Evolutionary conservation across 1,140 invertebrate genomes (phyloP).

Genomic region (Drosophila neocordata): DNA sequence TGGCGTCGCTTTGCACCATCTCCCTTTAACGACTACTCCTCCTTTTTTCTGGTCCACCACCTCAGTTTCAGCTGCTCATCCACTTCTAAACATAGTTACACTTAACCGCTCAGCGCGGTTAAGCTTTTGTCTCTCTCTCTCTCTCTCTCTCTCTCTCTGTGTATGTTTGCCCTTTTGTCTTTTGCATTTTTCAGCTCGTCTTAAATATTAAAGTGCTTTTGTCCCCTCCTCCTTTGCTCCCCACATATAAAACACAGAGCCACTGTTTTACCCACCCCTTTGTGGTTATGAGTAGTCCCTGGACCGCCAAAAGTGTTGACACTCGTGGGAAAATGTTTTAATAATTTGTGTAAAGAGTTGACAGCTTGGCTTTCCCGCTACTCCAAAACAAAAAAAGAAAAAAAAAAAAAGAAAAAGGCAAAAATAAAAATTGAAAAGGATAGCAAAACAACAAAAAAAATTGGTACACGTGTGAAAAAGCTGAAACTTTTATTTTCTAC

Average conservation of each 20-base stretch:
- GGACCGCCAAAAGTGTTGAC: conserved; percentile 66
- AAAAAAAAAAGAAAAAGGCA: neutral
- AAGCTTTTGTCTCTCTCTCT: conserved; percentile 42
- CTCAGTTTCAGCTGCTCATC: conserved; percentile 26
- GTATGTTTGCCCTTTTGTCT: conserved; percentile 47
- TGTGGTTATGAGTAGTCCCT: conserved; percentile 15
- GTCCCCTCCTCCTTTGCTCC: conserved; percentile 34
- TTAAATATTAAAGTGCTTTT: conserved; percentile 77
- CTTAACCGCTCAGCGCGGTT: conserved; percentile 62
- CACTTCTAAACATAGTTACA: conserved; percentile 53
- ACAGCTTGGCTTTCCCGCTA: conserved; percentile 38
- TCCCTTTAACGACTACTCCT: neutral
- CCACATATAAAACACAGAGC: neutral
- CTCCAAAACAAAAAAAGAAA: conserved; percentile 17
- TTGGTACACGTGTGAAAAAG: conserved; percentile 54
- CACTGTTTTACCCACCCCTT: neutral
- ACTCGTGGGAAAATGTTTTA: conserved; percentile 80
- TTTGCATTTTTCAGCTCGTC: conserved; percentile 72
- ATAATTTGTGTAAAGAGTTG: conserved; percentile 80
- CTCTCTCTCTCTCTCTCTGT: conserved; percentile 6
- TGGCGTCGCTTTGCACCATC: conserved; percentile 37
- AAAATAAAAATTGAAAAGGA: conserved; percentile 12
- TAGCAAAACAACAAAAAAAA: conserved; percentile 4
- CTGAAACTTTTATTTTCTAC: conserved; percentile 64
- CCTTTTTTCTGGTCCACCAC: neutral